Evolutionary conservation across 2,888 invertebrate genomes (phyloP), one percentile per base, ranked within the genome.

Genomic region (Sinodicranocentrus sp.): DNA sequence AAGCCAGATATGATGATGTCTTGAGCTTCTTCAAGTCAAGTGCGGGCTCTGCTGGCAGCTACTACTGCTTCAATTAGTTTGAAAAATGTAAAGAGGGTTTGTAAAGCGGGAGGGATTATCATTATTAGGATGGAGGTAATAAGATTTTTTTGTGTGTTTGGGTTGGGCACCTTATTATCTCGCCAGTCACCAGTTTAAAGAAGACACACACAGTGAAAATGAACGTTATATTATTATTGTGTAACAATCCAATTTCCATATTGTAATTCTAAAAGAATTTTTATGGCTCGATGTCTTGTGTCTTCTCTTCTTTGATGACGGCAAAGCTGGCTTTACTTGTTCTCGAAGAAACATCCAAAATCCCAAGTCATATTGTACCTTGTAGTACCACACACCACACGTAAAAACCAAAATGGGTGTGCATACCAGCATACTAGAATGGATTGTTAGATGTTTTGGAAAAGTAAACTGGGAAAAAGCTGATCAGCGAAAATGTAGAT

Each of bases 121-220:
- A 33, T 71, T 73, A 44, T 73, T 73, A 63, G 43, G 39, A 73
- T 43, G 61, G 59, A 43, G 17, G 48, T 23, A 73, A 73, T 61
- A 44, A 19, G 17, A 71, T 63, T 63, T 75, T 75, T 75, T n/a
- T n/a, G n/a, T n/a, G n/a, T 33, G 52, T 48, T 75, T 67, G 76
- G 76, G 76, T 68, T 77, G 76, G 76, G 76, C 76, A 17, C 26
- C 76, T 77, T 77, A 67, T 77, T 77, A 77, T 77, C 67, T 77
- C 76, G 67, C 67, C 57, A 57, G 76, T 77, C 67, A 44, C 54
- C 44, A 54, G 65, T 65, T 65, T 48, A 21, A 44, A 44, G 43
- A 67, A 67, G 44, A 44, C 44, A 23, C 67, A 67, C 25, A 33
- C 67, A 21, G 67, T 44, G 67, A 67, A 67, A 67, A 67, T 44